Percentiles rank a stretch among this genome's conserved stretches.
Conservation (phyloP, 2,797 vertebrate species). For the Manis crassicaudata region DNA sequence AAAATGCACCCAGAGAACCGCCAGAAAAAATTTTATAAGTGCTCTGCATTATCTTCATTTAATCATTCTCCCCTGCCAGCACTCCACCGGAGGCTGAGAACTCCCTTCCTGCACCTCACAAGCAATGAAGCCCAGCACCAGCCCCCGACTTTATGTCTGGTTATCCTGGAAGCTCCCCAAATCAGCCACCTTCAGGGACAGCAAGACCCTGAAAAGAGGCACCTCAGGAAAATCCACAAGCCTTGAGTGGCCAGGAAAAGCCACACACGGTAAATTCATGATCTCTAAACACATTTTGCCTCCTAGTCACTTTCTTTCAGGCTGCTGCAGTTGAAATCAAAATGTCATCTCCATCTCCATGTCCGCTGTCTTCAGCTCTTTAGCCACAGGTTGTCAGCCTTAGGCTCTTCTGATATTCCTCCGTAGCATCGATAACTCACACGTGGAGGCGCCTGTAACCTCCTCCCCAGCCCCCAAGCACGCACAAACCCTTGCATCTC, state of each 20-base stretch:
- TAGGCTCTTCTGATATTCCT: background rate
- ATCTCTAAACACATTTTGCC: background rate
- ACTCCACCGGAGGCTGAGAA: background rate
- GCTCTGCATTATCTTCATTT: background rate
- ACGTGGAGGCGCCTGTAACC: background rate
- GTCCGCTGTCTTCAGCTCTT: background rate
- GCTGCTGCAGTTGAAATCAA: background rate
- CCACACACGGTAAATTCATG: background rate
- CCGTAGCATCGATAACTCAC: constrained; percentile 38
- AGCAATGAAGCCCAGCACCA: background rate
- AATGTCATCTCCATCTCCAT: background rate
- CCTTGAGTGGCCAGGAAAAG: background rate
- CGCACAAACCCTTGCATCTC: constrained; percentile 58
- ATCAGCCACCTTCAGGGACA: background rate
- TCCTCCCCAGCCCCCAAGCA: background rate
- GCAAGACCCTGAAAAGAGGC: background rate
- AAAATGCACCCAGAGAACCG: background rate
- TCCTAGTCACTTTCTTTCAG: background rate
- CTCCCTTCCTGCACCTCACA: background rate
- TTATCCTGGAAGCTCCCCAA: background rate
- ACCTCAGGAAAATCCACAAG: background rate
- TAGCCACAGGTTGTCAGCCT: background rate
- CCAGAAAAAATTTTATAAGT: background rate
- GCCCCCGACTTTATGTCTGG: background rate
- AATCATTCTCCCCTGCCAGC: background rate